Evolutionary conservation across 1,140 invertebrate genomes (phyloP).

Genomic region (Chironomus striatipennis): DNA sequence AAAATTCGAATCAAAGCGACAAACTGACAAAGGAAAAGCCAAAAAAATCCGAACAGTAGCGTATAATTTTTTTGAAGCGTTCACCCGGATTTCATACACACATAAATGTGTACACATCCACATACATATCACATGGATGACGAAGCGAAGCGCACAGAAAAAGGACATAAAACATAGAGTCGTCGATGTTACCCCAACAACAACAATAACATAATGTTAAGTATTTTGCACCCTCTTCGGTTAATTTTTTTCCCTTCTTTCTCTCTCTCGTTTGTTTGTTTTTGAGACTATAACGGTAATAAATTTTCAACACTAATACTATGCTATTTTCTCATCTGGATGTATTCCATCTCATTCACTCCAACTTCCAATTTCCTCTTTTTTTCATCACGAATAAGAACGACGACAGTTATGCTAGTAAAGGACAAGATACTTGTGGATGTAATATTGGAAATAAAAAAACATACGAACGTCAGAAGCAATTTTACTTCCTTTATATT

Average conservation of each 20-base stretch:
- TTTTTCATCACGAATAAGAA: too few species aligned
- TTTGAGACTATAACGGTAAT: neutral
- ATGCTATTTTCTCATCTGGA: neutral
- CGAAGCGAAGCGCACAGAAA: slow-evolving; percentile 5
- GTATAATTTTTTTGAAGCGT: neutral
- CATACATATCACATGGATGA: neutral
- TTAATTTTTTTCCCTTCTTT: neutral
- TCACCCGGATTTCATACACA: slow-evolving; percentile 11
- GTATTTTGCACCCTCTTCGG: slow-evolving; percentile 6
- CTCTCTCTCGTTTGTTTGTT: neutral
- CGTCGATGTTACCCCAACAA: neutral
- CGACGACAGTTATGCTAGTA: too few species aligned
- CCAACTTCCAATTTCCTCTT: neutral
- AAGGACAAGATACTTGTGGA: too few species aligned
- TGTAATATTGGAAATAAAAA: too few species aligned
- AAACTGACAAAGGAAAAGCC: slow-evolving; percentile 16
- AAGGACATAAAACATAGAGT: neutral
- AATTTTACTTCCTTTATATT: neutral
- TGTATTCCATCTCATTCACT: neutral
- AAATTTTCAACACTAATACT: neutral
- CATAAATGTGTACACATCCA: neutral
- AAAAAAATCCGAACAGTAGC: slow-evolving; percentile 19
- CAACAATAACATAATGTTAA: slow-evolving; percentile 3
- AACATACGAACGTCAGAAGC: neutral
- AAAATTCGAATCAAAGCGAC: slow-evolving; percentile 23